Percentiles rank a stretch among this genome's conserved stretches.
Evolutionary conservation across 2,888 invertebrate species (phyloP).

Genomic region (Hirtodrosophila alboralis): DNA sequence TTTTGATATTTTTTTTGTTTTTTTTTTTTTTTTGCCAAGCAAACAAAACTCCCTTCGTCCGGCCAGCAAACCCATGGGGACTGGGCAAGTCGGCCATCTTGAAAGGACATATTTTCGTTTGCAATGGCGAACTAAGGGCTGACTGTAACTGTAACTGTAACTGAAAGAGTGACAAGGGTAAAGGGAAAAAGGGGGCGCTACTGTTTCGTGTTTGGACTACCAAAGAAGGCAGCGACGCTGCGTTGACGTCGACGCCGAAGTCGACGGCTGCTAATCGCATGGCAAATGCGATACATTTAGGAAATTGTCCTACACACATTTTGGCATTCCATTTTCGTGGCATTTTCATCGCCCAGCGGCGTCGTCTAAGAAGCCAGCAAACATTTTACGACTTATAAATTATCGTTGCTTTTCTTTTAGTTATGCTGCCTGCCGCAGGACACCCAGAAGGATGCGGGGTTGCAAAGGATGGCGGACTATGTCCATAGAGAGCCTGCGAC

Average conservation of each 20-base stretch:
- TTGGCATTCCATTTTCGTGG: constrained; percentile 63
- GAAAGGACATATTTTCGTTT: constrained; percentile 46
- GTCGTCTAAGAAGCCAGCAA: constrained; percentile 38
- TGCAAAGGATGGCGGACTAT: constrained; percentile 7
- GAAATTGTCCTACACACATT: constrained; percentile 68
- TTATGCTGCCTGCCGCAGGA: constrained; percentile 62
- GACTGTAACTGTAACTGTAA: constrained; percentile 3
- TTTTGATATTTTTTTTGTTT: constrained; percentile 61
- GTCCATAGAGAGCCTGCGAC: constrained; percentile 11
- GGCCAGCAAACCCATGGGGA: constrained; percentile 13
- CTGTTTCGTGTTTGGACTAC: constrained; percentile 53
- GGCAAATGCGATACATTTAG: constrained; percentile 68
- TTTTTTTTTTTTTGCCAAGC: constrained; percentile 27
- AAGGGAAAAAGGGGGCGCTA: constrained; percentile 30
- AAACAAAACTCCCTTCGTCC: constrained; percentile 53
- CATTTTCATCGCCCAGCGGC: constrained; percentile 53
- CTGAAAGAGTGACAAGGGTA: background rate
- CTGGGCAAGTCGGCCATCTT: constrained; percentile 62
- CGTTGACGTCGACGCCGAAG: background rate
- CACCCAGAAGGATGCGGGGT: constrained; percentile 63
- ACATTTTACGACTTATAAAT: constrained; percentile 75
- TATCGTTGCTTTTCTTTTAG: constrained; percentile 74
- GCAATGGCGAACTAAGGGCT: constrained; percentile 14
- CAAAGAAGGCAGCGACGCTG: constrained; percentile 14
- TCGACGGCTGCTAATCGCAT: constrained; percentile 63